Percentiles rank a stretch among this genome's conserved stretches.
phyloP scores from a whole-genome alignment of 2,797 vertebrate genomes.

The Dipus sagitta region DNA sequence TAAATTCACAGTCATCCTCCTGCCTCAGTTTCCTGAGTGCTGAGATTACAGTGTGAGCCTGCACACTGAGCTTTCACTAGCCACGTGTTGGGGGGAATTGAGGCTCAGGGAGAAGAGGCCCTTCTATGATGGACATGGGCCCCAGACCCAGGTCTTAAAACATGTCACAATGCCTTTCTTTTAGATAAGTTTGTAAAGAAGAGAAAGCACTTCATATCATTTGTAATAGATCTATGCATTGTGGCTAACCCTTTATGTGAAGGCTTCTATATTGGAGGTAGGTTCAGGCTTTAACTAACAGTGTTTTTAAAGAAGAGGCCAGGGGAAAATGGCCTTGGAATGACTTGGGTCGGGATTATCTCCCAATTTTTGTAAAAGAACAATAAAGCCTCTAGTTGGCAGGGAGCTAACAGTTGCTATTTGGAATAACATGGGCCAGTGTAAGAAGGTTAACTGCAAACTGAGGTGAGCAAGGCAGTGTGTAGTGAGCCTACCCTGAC shows the following conservation, averaged over 20 bases:
- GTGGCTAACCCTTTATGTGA: not conserved
- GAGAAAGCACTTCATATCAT: not conserved
- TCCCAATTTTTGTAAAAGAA: conserved; percentile 72
- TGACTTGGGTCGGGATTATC: conserved; percentile 64
- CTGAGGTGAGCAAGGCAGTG: conserved; percentile 5
- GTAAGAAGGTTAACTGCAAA: conserved; percentile 13
- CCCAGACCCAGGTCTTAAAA: not conserved
- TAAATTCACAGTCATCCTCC: not conserved
- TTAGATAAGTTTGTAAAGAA: conserved; percentile 40
- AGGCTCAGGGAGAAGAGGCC: not conserved
- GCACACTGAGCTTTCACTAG: not conserved
- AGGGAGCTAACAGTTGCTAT: conserved; percentile 57
- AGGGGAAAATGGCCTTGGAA: conserved; percentile 63
- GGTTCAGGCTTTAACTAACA: not conserved
- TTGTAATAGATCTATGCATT: not conserved
- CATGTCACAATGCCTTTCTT: not conserved
- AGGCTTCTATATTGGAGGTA: not conserved
- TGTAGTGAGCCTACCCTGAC: not conserved
- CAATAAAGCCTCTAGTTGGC: conserved; percentile 64
- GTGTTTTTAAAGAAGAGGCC: conserved; percentile 40
- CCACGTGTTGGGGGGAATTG: not conserved
- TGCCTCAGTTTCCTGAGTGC: not conserved
- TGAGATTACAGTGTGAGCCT: not conserved
- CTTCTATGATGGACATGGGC: not conserved
- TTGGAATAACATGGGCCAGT: conserved; percentile 58